Percentiles rank a stretch among this genome's conserved stretches.
Conservation (phyloP, 2,888 invertebrate species). For the Spisula subtruncata region DNA sequence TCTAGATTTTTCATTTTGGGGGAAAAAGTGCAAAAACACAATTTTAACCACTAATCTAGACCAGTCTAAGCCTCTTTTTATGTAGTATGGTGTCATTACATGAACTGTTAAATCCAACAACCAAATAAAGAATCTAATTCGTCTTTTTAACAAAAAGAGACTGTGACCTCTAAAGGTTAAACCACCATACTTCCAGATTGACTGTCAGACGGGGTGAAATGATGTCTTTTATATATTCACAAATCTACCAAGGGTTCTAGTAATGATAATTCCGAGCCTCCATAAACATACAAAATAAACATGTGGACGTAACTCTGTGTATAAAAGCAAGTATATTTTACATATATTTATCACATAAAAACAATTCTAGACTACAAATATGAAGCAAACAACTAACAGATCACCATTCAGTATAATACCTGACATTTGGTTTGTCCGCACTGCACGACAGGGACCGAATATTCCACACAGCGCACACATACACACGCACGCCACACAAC, state of each 20-base stretch:
- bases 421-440: constrained; percentile 9
- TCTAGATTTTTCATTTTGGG: background rate
- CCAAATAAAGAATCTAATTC: background rate
- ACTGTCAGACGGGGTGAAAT: too few species aligned
- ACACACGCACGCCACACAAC: background rate
- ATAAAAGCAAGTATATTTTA: constrained; percentile 44
- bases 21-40: background rate
- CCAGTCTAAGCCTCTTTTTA: too few species aligned
- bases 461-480: background rate
- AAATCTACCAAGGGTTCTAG: background rate
- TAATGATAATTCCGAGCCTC: constrained; percentile 40
- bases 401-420: constrained; percentile 14
- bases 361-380: constrained; percentile 36
- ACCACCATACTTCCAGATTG: background rate
- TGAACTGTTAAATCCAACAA: too few species aligned
- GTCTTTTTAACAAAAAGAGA: background rate
- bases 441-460: constrained; percentile 35
- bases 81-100: too few species aligned
- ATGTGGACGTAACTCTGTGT: constrained; percentile 48
- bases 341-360: constrained; percentile 25
- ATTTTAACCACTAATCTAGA: too few species aligned
- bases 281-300: constrained; percentile 30
- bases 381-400: constrained; percentile 1
- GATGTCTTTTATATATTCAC: background rate
- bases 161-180: background rate